Evolutionary conservation across 2,888 invertebrate genomes (phyloP).

Genomic region (Agonopterix subpropinquella): DNA sequence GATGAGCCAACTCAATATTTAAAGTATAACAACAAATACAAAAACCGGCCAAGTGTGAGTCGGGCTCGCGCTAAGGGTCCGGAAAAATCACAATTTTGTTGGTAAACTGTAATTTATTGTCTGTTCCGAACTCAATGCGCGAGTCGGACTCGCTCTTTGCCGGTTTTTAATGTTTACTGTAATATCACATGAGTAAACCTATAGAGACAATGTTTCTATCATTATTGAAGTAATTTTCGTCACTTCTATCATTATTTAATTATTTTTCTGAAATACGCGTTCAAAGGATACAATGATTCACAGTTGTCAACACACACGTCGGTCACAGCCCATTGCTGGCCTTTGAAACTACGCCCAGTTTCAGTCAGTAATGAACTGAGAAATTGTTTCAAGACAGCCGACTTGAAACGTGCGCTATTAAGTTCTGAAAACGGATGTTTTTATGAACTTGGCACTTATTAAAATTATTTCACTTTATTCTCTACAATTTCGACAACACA

Average conservation of each 20-base stretch:
- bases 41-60: no score
- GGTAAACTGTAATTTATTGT: background rate
- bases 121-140: background rate
- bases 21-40: no score
- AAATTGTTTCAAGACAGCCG: slow-evolving; percentile 24
- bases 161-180: no score
- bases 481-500: no score
- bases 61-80: no score
- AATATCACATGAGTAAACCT: no score
- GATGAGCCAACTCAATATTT: no score
- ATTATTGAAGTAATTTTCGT: no score
- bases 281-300: slow-evolving; percentile 6
- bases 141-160: background rate
- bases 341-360: slow-evolving; percentile 25
- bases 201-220: no score
- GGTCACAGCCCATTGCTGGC: slow-evolving; percentile 26
- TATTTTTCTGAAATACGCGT: no score
- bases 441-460: background rate
- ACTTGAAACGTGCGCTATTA: slow-evolving; percentile 8
- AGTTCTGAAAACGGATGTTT: slow-evolving; percentile 13
- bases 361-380: slow-evolving; percentile 32
- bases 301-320: slow-evolving; percentile 11
- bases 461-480: no score
- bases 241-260: no score
- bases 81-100: background rate